These are phyloP conservation scores for Listrodromus nycthemerus DNA, from an alignment of 2,888 invertebrate species.

Conservation along the genomic window DNA sequence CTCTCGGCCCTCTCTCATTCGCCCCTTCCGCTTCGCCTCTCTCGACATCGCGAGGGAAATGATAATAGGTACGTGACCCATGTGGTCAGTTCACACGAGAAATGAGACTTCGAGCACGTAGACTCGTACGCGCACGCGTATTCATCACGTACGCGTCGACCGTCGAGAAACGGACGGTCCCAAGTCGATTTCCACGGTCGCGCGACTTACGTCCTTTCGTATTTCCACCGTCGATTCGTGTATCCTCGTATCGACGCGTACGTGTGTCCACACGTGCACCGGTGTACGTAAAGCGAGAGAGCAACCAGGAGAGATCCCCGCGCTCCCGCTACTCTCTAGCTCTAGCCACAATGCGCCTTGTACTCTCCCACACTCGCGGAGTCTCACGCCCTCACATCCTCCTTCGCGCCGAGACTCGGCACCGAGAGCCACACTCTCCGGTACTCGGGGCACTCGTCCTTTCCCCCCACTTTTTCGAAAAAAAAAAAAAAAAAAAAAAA, in stretches of 20 bases:
- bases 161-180: too few relatives aligned
- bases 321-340: slow-evolving; percentile 61
- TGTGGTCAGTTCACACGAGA: slow-evolving; percentile 85
- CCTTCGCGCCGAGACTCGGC: slow-evolving; percentile 71
- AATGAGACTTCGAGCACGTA: slow-evolving; percentile 79
- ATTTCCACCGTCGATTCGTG: background rate
- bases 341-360: slow-evolving; percentile 78
- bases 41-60: slow-evolving; percentile 77
- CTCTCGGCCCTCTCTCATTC: background rate
- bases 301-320: slow-evolving; percentile 65
- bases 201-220: too few relatives aligned
- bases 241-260: background rate
- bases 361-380: slow-evolving; percentile 84
- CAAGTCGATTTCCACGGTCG: too few relatives aligned
- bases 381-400: slow-evolving; percentile 85
- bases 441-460: slow-evolving; percentile 14
- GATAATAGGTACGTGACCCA: slow-evolving; percentile 85
- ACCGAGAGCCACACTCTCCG: slow-evolving; percentile 38
- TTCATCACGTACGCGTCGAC: slow-evolving; percentile 14
- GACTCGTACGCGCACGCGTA: slow-evolving; percentile 43
- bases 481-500: background rate
- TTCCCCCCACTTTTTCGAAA: background rate
- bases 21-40: slow-evolving; percentile 24
- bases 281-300: slow-evolving; percentile 26
- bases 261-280: background rate